Percentiles rank a stretch among this genome's conserved stretches.
Conservation (phyloP, 1,140 invertebrate genomes). For the Sitophilus oryzae region DNA sequence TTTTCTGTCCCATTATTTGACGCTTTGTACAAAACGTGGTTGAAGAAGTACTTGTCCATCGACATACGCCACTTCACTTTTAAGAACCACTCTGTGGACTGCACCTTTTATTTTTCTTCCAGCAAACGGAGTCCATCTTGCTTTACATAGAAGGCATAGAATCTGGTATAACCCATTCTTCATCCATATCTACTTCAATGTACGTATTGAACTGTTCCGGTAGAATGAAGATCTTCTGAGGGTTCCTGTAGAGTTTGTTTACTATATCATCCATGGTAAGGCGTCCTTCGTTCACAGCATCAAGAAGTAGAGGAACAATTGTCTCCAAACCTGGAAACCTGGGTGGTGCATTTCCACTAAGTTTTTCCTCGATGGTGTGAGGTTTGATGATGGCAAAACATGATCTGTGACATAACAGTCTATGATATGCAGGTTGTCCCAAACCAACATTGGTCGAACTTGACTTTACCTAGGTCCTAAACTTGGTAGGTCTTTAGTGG, state of each 20-base stretch:
- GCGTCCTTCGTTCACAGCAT: conserved; percentile 87
- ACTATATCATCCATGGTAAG: conserved; percentile 90
- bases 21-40: conserved; percentile 86
- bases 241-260: conserved; percentile 89
- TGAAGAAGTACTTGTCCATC: conserved; percentile 88
- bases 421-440: conserved; percentile 95
- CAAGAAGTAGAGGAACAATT: conserved; percentile 90
- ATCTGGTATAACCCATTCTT: conserved; percentile 87
- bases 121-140: conserved; percentile 96
- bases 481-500: conserved; percentile 62
- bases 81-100: conserved; percentile 86
- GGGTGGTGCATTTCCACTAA: conserved; percentile 67
- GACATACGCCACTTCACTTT: conserved; percentile 93
- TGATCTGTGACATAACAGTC: conserved; percentile 99
- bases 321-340: conserved; percentile 96
- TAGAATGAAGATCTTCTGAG: conserved; percentile 89
- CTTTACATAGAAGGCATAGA: conserved; percentile 79
- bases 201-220: conserved; percentile 96
- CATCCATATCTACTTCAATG: conserved; percentile 89
- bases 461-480: conserved; percentile 65
- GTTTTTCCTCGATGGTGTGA: conserved; percentile 87
- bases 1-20: conserved; percentile 55
- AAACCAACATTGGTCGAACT: conserved; percentile 65
- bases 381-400: no score
- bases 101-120: conserved; percentile 82